phyloP scores from a whole-genome alignment of 2,797 vertebrate genomes.

The Lagocephalus sceleratus region DNA sequence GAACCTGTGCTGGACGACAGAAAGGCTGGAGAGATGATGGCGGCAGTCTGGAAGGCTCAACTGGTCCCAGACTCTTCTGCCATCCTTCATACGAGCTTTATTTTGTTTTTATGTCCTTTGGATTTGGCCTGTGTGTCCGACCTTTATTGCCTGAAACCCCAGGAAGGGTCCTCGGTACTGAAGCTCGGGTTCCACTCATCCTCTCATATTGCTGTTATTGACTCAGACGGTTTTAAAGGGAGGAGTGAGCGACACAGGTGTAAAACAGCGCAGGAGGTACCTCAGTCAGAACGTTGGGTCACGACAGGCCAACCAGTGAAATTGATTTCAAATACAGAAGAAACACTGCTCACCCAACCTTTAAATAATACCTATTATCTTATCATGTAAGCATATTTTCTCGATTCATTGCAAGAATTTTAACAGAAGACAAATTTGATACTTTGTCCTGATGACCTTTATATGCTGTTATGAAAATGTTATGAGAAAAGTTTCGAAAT shows the following conservation, averaged over 20 bases:
- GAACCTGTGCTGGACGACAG: constrained; percentile 3
- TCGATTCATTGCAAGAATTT: too few relatives aligned
- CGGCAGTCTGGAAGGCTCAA: constrained; percentile 59
- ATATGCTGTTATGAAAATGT: too few relatives aligned
- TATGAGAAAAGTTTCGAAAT: too few relatives aligned
- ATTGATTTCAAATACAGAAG: too few relatives aligned
- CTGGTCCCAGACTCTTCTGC: constrained; percentile 38
- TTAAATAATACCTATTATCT: too few relatives aligned
- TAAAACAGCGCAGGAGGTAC: constrained; percentile 23
- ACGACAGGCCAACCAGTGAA: too few relatives aligned
- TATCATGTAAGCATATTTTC: too few relatives aligned
- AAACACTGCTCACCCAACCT: too few relatives aligned
- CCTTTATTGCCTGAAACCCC: constrained; percentile 23
- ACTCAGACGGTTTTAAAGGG: constrained; percentile 33
- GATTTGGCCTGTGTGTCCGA: constrained; percentile 21
- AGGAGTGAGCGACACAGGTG: constrained; percentile 27
- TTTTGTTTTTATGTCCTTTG: constrained; percentile 9
- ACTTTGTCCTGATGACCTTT: too few relatives aligned
- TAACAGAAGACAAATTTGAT: too few relatives aligned
- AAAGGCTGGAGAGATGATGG: constrained; percentile 61
- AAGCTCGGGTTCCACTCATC: constrained; percentile 30
- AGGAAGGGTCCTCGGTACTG: constrained; percentile 31
- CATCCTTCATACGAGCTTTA: constrained; percentile 37
- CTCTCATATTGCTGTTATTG: constrained; percentile 48
- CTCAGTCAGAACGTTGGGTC: constrained; percentile 1